These are phyloP conservation scores for Eptatretus atami DNA, from an alignment of 2,797 vertebrate genomes.

Conservation along the genomic window DNA sequence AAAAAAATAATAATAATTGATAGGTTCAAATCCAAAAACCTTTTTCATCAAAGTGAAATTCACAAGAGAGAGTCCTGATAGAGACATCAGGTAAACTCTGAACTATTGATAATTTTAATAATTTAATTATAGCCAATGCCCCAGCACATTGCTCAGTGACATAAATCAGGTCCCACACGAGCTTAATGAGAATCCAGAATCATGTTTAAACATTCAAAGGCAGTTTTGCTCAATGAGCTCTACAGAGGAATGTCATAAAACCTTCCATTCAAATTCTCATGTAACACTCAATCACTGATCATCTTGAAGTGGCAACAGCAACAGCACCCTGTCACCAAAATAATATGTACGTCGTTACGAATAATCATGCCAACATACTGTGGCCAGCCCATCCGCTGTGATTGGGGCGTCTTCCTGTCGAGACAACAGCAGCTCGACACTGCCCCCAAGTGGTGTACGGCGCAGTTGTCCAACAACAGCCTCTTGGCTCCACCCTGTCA, in stretches of 20 bases:
- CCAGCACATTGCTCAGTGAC: no score
- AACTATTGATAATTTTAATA: no score
- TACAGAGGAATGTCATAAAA: background rate
- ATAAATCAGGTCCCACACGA: no score
- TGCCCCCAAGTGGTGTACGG: constrained; percentile 63
- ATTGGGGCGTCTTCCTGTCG: constrained; percentile 59
- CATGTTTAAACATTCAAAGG: background rate
- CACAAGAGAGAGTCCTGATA: no score
- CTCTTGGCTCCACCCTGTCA: constrained; percentile 48
- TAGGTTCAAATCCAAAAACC: no score
- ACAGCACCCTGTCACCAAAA: constrained; percentile 19
- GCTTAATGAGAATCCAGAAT: constrained; percentile 5
- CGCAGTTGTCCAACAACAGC: constrained; percentile 65
- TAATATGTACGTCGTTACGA: no score
- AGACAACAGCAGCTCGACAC: constrained; percentile 35
- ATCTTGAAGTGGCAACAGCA: constrained; percentile 15
- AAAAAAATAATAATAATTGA: no score
- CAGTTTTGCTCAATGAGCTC: background rate
- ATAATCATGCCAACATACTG: no score
- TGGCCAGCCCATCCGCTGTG: constrained; percentile 23
- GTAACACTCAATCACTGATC: background rate
- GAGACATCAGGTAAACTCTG: no score
- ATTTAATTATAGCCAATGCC: no score
- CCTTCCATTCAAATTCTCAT: background rate
- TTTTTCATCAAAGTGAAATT: no score